Evolutionary conservation across 2,113 vertebrate species (phyloP).

Genomic region (Mormyrus lacerda): DNA sequence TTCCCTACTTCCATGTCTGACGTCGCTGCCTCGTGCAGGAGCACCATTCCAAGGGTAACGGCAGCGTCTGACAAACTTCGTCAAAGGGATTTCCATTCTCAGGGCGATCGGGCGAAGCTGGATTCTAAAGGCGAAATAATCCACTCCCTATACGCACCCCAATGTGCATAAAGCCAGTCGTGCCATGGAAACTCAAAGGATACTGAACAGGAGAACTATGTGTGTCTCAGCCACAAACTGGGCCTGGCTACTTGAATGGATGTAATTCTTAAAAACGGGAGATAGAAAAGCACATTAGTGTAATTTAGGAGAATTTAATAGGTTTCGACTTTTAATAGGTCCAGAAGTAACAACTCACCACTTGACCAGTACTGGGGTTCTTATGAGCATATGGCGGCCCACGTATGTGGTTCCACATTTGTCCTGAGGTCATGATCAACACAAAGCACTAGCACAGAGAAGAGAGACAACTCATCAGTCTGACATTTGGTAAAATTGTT

Average conservation of each 20-base stretch:
- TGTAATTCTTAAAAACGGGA: slow-evolving; percentile 71
- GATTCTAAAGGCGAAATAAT: neutral
- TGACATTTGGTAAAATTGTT: neutral
- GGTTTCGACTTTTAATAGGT: neutral
- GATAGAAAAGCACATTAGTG: neutral
- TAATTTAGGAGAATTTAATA: neutral
- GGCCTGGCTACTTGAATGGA: slow-evolving; percentile 96
- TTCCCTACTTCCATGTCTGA: slow-evolving; percentile 90
- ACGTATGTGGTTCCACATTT: slow-evolving; percentile 99
- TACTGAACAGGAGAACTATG: slow-evolving; percentile 96
- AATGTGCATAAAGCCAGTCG: neutral
- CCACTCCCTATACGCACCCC: neutral
- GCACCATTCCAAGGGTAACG: slow-evolving; percentile 88
- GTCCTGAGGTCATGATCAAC: slow-evolving; percentile 95
- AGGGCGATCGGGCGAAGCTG: neutral
- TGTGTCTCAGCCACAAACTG: slow-evolving; percentile 98
- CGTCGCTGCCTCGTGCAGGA: slow-evolving; percentile 88
- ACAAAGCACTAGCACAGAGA: slow-evolving; percentile 76
- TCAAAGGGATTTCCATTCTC: slow-evolving; percentile 59
- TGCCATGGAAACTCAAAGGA: slow-evolving; percentile 61
- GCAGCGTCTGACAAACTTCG: slow-evolving; percentile 70
- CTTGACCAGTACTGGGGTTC: slow-evolving; percentile 91
- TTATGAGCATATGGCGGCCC: slow-evolving; percentile 97
- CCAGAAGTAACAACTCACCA: slow-evolving; percentile 60
- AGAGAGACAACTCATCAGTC: slow-evolving; percentile 20